Evolutionary conservation across 2,888 invertebrate species (phyloP), one percentile per base, ranked within the genome.

Genomic region (Crepidodera aurea): DNA sequence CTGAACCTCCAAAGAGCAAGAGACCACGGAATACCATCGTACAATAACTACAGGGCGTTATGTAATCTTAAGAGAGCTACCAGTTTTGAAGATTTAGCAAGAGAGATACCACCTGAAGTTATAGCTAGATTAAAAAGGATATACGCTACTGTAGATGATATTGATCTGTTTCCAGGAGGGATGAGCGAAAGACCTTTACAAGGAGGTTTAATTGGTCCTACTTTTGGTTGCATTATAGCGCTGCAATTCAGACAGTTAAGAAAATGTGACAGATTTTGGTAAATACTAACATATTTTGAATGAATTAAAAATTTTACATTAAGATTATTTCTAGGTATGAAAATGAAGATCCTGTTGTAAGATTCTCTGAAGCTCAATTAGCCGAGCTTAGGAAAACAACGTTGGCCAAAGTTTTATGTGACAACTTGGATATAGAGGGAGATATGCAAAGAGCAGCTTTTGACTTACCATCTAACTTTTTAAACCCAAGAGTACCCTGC

Each of bases 211-310:
- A 92, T 98, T 0, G 98, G 98, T 2, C 97, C 97, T 0, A 97
- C 97, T 0, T 92, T 98, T 76, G 96, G 95, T 10, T 92, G 94
- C 77, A 92, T 98, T 73, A 94, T 98, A 71, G 97, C 94, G 55
- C 92, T 93, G 53, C 98, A 98, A 82, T 97, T 97, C 83, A 84
- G 93, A 55, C 92, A 93, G 75, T 82, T 94, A 51, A 88, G 94
- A 70, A 93, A 94, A 76, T 98, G 98, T 75, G 98, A 98, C 83
- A 84, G 98, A 71, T 97, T 91, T 83, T 98, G 96, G 94, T 89
- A 75, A 83, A 8, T 12, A 25, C 13, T 32, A 8, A 13, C 10
- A 53, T 29, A 8, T 25, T n/a, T n/a, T n/a, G 12, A 7, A 19
- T 1, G 32, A 0, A 13, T 55, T n/a, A 22, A 29, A 18, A 12